phyloP scores from a whole-genome alignment of 2,888 invertebrate species.

The Metallyticus violacea region DNA sequence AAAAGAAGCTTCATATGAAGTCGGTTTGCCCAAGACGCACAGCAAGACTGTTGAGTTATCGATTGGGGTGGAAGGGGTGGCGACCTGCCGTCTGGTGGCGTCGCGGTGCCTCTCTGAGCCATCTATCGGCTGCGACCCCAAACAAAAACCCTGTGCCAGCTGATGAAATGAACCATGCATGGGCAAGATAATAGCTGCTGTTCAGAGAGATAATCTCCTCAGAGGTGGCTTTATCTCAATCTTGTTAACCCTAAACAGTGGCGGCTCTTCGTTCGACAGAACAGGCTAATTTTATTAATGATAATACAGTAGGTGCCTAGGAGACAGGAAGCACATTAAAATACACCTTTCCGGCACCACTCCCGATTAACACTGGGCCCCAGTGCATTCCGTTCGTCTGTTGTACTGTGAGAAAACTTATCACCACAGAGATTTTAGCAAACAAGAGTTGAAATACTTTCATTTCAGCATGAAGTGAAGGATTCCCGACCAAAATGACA shows the following conservation, averaged over 20 bases:
- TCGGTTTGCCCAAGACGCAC: neutral
- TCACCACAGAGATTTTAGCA: too few species aligned
- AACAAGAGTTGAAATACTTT: too few species aligned
- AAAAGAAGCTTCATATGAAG: too few species aligned
- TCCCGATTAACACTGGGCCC: too few species aligned
- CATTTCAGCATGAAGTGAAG: too few species aligned
- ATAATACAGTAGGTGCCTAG: too few species aligned
- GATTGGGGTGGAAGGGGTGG: neutral
- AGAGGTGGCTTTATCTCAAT: neutral
- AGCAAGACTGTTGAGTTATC: neutral
- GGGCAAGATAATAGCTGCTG: neutral
- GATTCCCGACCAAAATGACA: too few species aligned
- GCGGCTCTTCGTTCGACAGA: neutral
- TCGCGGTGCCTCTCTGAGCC: neutral
- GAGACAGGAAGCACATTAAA: too few species aligned
- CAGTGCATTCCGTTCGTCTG: too few species aligned
- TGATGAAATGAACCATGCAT: neutral
- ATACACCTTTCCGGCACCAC: too few species aligned
- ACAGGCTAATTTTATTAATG: too few species aligned
- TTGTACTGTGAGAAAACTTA: too few species aligned
- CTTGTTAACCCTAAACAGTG: neutral
- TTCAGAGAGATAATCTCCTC: neutral
- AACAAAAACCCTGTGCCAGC: neutral
- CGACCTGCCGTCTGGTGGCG: conserved; percentile 13
- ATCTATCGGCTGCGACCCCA: conserved; percentile 19